phyloP scores from a whole-genome alignment of 2,888 invertebrate species.

The Beris morrisii region DNA sequence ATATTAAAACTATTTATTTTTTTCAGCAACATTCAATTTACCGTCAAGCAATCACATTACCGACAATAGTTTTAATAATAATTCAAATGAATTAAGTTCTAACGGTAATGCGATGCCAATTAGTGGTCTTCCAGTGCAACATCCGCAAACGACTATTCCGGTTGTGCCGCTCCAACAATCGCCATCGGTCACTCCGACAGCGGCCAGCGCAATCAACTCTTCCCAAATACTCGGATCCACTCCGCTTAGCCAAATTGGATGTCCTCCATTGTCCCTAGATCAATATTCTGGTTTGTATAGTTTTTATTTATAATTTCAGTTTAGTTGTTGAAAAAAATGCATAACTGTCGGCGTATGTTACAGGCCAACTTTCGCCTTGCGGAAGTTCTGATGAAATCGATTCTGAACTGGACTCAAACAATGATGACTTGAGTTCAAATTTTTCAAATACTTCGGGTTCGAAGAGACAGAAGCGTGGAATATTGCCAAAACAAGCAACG shows the following conservation, averaged over 20 bases:
- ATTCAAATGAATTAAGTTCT: constrained; percentile 35
- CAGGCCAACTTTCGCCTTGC: constrained; percentile 63
- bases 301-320: background rate
- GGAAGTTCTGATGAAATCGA: constrained; percentile 49
- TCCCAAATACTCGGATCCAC: constrained; percentile 78
- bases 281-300: constrained; percentile 57
- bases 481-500: constrained; percentile 92
- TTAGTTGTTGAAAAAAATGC: constrained; percentile 8
- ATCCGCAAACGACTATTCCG: constrained; percentile 8
- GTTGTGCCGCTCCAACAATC: constrained; percentile 15
- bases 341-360: background rate
- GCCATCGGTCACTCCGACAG: constrained; percentile 27
- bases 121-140: constrained; percentile 31
- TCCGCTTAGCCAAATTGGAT: constrained; percentile 83
- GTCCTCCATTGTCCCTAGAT: constrained; percentile 58
- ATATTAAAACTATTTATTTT: background rate
- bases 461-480: constrained; percentile 80
- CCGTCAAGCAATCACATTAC: constrained; percentile 33
- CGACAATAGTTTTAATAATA: constrained; percentile 37
- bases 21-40: constrained; percentile 28
- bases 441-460: constrained; percentile 55
- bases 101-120: constrained; percentile 35
- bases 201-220: constrained; percentile 28
- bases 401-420: constrained; percentile 62
- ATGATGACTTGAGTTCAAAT: constrained; percentile 62